A percentile compares a stretch with the other conserved stretches of the same genome.
Conservation (phyloP, 2,113 vertebrate genomes). For the Lipophrys pholis region DNA sequence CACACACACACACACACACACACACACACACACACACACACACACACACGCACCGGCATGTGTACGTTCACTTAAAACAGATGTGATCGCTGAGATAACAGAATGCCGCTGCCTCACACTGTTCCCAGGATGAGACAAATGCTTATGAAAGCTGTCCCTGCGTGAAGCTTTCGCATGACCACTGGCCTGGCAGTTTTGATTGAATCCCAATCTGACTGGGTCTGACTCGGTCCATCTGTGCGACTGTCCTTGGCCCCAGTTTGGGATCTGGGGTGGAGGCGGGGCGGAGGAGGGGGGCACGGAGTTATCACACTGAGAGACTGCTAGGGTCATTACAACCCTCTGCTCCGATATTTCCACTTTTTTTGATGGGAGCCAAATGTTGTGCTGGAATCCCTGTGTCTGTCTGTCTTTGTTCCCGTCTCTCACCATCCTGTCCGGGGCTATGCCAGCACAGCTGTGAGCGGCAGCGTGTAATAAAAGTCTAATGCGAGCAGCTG, state of each 20-base stretch:
- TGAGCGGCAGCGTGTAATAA: conserved; percentile 83
- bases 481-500: conserved; percentile 85
- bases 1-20: too few species aligned
- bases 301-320: conserved; percentile 75
- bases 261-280: conserved; percentile 49
- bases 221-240: conserved; percentile 80
- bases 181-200: conserved; percentile 71
- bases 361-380: conserved; percentile 80
- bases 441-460: conserved; percentile 82
- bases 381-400: conserved; percentile 80
- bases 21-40: too few species aligned
- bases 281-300: conserved; percentile 28
- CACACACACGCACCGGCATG: too few species aligned
- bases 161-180: conserved; percentile 68
- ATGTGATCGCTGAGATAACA: conserved; percentile 67
- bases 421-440: conserved; percentile 80
- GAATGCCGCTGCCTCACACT: conserved; percentile 48
- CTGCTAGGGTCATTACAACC: conserved; percentile 80
- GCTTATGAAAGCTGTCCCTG: conserved; percentile 69
- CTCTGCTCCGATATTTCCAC: conserved; percentile 74
- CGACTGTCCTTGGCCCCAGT: conserved; percentile 77
- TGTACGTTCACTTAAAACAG: conserved; percentile 53
- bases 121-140: conserved; percentile 69
- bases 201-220: conserved; percentile 71
- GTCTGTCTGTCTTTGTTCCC: conserved; percentile 79